Base-by-base conservation (phyloP, 2,888 invertebrate genomes). In the Cactoblastis cactorum region DNA sequence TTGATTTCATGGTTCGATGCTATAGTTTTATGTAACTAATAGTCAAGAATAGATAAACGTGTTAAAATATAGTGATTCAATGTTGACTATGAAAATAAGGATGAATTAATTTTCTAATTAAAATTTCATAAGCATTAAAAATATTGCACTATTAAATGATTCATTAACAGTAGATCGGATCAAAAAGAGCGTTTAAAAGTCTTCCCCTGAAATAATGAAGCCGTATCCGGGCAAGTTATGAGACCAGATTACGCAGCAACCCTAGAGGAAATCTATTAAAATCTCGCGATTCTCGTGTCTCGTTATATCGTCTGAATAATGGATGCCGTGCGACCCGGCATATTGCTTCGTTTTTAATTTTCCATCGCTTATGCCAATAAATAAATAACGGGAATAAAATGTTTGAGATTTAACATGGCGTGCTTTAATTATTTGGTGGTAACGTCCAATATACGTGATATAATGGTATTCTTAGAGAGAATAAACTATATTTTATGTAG, bases 321-420 rank as follows among this genome's bases (percentile, higher is more conserved):
- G 69, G 73, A 83, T 74, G 69, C 62, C 58, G 59, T 66, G 60
- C 63, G 67, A 65, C 68, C 70, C 69, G 69, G 65, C 67, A 70
- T 74, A 74, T 75, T 72, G 73, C 66, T 67, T 72, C 69, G 67
- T 77, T 80, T 81, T 82, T 81, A 80, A 80, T 82, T 78, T 75
- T 74, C 72, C 75, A 74, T 76, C 74, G 71, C 67, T 63, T 64
- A 64, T 62, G 66, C 71, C 67, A 70, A 73, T 74, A 74, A 71
- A 67, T 49, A 41, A 49, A 37, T 39, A 49, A 49, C 49, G 12
- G 39, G 15, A 3, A 28, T 28, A 28, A 28, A 4, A 6, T 28
- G 3, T 28, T 28, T 28, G 8, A 6, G 3, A 28, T 9, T 6
- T 28, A n/a, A n/a, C n/a, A n/a, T n/a, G n/a, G n/a, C n/a, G n/a